These are phyloP conservation scores for Machaerirhynchus nigripectus DNA, from an alignment of 2,113 vertebrate species.

Conservation along the genomic window DNA sequence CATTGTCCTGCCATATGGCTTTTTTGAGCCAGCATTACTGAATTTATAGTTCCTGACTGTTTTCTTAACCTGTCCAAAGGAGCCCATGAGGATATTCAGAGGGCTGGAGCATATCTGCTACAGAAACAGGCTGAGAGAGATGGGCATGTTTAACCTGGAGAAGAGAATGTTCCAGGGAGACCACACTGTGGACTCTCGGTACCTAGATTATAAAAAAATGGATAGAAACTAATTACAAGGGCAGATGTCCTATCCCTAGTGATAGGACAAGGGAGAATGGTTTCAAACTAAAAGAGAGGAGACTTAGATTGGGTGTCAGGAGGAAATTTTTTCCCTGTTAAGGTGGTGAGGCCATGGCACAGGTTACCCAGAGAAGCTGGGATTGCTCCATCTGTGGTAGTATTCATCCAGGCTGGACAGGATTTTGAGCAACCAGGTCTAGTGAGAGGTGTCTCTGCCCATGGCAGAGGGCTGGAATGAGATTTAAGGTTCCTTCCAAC, in stretches of 20 bases:
- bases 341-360: neutral
- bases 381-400: neutral
- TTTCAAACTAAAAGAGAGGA: neutral
- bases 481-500: neutral
- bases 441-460: neutral
- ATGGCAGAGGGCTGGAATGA: fast-evolving
- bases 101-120: neutral
- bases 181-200: neutral
- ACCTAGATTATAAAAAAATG: neutral
- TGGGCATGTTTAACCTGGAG: neutral
- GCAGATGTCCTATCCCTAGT: neutral
- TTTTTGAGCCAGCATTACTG: neutral
- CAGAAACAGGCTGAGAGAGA: neutral
- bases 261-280: neutral
- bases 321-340: neutral
- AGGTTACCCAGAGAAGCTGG: neutral
- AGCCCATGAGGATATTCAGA: neutral
- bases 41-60: neutral
- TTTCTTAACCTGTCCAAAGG: neutral
- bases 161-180: neutral
- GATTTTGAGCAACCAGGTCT: neutral
- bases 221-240: neutral
- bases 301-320: neutral
- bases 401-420: neutral
- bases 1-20: neutral